Evolutionary conservation across 2,113 vertebrate species (phyloP).

Genomic region (Plestiodon gilberti): DNA sequence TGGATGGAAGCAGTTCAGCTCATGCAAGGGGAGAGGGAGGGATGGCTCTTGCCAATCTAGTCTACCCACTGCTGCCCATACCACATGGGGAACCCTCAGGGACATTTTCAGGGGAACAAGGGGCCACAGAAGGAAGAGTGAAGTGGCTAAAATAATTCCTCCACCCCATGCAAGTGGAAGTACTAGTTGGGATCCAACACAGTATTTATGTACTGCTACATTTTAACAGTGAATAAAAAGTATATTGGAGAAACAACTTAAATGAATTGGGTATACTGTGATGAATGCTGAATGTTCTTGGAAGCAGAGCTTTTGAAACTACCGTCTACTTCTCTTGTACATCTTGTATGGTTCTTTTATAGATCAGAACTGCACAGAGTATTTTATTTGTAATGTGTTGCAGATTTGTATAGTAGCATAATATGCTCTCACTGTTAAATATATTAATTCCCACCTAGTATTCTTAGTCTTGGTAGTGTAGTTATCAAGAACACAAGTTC

Average conservation of each 20-base stretch:
- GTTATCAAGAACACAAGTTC: neutral
- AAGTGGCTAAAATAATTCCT: too few species aligned
- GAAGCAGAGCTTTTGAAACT: neutral
- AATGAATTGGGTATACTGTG: neutral
- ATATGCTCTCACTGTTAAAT: neutral
- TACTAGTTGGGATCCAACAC: too few species aligned
- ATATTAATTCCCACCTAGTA: neutral
- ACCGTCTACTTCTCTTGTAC: neutral
- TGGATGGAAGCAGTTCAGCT: too few species aligned
- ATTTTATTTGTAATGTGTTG: neutral
- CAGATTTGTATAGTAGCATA: neutral
- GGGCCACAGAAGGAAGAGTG: too few species aligned
- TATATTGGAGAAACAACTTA: neutral
- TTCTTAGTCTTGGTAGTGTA: neutral
- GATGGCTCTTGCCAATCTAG: too few species aligned
- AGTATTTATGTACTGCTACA: neutral
- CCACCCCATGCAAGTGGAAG: too few species aligned
- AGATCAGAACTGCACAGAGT: neutral
- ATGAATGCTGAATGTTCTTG: neutral
- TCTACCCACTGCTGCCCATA: too few species aligned
- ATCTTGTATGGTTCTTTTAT: neutral
- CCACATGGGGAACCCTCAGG: too few species aligned
- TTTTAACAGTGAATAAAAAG: neutral
- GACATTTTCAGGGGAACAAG: too few species aligned
- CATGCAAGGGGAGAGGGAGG: too few species aligned